Percentiles rank a stretch among this genome's conserved stretches.
These are phyloP conservation scores for Calypte anna DNA, from an alignment of 2,113 vertebrate species.

Conservation along the genomic window DNA sequence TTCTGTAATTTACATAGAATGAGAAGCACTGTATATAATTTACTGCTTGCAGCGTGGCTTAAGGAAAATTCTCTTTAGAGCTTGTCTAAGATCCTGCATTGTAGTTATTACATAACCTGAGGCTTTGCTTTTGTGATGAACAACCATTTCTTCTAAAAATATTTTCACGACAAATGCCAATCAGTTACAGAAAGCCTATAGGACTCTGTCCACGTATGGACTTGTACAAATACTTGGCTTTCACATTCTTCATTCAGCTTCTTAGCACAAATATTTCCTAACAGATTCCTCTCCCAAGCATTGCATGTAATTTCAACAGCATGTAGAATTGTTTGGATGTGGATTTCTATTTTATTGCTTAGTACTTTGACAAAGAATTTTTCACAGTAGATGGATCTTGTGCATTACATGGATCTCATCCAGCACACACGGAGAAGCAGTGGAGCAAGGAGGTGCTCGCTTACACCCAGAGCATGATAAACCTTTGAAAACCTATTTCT, in stretches of 20 bases:
- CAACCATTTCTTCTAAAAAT: background rate
- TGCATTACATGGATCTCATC: background rate
- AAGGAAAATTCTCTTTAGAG: slow-evolving; percentile 11
- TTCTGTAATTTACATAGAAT: slow-evolving; percentile 2
- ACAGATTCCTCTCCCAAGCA: background rate
- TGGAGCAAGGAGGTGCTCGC: background rate
- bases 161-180: background rate
- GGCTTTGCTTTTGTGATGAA: background rate
- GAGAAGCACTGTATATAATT: slow-evolving; percentile 52
- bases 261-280: background rate
- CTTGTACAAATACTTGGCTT: background rate
- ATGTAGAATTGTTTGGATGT: background rate
- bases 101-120: background rate
- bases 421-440: background rate
- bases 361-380: background rate
- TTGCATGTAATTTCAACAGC: background rate
- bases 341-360: background rate
- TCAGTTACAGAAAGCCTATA: background rate
- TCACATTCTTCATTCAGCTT: background rate
- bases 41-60: background rate
- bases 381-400: slow-evolving; percentile 33
- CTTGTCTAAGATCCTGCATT: background rate
- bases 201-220: background rate
- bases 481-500: background rate
- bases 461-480: background rate